Conservation (phyloP, 2,888 invertebrate genomes). For the Macrosoma leucophasiata region DNA sequence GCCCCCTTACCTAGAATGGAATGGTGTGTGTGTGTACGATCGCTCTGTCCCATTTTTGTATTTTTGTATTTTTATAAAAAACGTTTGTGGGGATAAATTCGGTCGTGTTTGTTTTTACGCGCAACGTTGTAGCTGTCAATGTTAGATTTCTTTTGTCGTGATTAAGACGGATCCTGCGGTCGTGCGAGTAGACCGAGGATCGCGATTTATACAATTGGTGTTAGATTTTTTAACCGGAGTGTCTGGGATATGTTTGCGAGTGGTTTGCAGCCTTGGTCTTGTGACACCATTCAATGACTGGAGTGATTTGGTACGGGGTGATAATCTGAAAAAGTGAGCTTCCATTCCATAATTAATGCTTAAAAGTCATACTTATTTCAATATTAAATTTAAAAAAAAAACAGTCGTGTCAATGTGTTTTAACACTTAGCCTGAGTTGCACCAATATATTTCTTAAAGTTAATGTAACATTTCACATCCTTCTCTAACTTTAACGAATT, state of each 20-base stretch:
- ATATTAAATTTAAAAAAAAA: no score
- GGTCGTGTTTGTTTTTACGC: slow-evolving; percentile 68
- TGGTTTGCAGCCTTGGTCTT: slow-evolving; percentile 24
- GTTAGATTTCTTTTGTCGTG: slow-evolving; percentile 20
- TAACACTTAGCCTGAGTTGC: no score
- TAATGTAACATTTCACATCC: no score
- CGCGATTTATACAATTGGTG: slow-evolving; percentile 50
- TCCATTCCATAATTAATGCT: no score
- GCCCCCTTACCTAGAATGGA: slow-evolving; percentile 58
- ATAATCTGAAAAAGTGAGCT: no score
- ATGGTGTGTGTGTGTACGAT: slow-evolving; percentile 58
- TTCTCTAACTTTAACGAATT: no score
- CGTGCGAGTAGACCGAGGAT: slow-evolving; percentile 26
- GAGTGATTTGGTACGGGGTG: no score
- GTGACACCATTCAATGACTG: no score
- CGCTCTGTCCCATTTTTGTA: slow-evolving; percentile 75
- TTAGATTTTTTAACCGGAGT: slow-evolving; percentile 58
- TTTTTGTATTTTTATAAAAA: slow-evolving; percentile 76
- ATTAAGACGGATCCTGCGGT: slow-evolving; percentile 37
- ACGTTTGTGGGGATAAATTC: slow-evolving; percentile 66
- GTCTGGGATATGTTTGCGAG: slow-evolving; percentile 68
- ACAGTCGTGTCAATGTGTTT: no score
- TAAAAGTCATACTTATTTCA: no score
- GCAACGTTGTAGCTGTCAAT: slow-evolving; percentile 48
- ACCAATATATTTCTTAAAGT: no score